Percentiles rank a stretch among this genome's conserved stretches.
These are phyloP conservation scores for Holotrichia oblita DNA, from an alignment of 1,140 invertebrate species.

Conservation along the genomic window DNA sequence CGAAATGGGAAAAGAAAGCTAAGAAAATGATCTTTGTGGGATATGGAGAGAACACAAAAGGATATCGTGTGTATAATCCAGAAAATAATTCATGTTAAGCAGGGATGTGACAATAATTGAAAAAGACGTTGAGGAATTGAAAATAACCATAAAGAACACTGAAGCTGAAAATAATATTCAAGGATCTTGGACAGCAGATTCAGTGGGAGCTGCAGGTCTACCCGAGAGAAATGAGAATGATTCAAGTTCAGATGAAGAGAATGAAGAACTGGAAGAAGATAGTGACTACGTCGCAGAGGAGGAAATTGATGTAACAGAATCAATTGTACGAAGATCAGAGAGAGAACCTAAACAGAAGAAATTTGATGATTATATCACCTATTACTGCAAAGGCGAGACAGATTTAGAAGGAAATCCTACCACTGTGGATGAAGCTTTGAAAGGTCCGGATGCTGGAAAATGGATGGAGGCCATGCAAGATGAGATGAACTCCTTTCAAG, in stretches of 20 bases:
- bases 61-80: slow-evolving; percentile 9
- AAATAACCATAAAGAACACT: neutral
- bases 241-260: neutral
- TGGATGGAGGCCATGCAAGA: no score
- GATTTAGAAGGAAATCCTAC: no score
- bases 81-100: neutral
- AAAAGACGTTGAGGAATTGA: neutral
- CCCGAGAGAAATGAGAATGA: neutral
- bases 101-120: slow-evolving; percentile 31
- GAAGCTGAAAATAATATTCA: no score
- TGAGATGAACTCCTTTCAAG: no score
- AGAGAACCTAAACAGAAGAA: no score
- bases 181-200: no score
- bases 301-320: no score
- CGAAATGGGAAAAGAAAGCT: slow-evolving; percentile 59
- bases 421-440: no score
- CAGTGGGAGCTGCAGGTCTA: neutral
- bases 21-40: slow-evolving; percentile 58
- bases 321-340: no score
- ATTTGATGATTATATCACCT: no score
- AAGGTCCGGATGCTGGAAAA: no score
- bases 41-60: slow-evolving; percentile 53
- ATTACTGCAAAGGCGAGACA: no score
- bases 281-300: neutral
- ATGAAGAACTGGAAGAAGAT: neutral